These are phyloP conservation scores for Bombus ignitus DNA, from an alignment of 1,140 invertebrate genomes.

Conservation along the genomic window DNA sequence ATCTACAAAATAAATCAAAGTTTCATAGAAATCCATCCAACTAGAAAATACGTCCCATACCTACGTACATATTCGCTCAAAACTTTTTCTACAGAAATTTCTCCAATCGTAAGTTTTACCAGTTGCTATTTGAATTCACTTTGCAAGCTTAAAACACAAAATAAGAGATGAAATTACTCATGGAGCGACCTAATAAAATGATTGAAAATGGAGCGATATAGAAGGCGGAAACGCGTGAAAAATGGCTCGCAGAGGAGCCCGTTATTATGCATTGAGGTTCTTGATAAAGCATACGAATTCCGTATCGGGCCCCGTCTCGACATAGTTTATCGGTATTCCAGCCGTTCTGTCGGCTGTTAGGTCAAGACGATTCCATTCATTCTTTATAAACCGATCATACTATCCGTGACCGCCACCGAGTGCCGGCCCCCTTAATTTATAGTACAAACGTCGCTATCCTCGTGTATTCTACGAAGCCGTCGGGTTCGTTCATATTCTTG, in stretches of 20 bases:
- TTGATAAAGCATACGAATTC: constrained; percentile 45
- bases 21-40: no score
- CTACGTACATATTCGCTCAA: no score
- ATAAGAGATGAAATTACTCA: background rate
- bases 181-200: background rate
- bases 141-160: background rate
- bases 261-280: constrained; percentile 42
- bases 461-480: constrained; percentile 63
- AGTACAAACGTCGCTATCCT: constrained; percentile 63
- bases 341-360: constrained; percentile 43
- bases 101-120: no score
- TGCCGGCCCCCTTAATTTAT: constrained; percentile 62
- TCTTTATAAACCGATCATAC: constrained; percentile 48
- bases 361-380: constrained; percentile 55
- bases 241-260: background rate
- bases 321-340: constrained; percentile 54
- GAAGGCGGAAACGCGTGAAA: constrained; percentile 28
- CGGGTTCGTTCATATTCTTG: constrained; percentile 67
- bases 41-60: no score
- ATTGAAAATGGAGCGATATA: no score
- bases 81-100: no score
- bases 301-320: constrained; percentile 21
- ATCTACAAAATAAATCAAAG: no score
- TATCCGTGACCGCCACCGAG: constrained; percentile 11
- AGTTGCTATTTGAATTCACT: background rate